Evolutionary conservation across 2,797 vertebrate species (phyloP).

Genomic region (Gymnoscopelus microlampas): DNA sequence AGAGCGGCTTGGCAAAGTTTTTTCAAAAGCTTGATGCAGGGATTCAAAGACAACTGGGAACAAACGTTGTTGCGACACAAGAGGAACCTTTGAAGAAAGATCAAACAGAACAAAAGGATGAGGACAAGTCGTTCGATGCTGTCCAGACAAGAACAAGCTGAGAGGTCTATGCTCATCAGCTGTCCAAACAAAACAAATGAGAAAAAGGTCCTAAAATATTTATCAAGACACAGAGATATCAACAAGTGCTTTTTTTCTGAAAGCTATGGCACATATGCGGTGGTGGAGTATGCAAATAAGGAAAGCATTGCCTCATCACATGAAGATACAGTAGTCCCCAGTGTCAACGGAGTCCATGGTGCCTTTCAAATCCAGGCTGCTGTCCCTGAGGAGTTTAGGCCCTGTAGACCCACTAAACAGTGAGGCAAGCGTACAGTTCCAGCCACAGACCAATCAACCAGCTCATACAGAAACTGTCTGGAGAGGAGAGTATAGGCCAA

Average conservation of each 20-base stretch:
- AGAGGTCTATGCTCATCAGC: conserved; percentile 89
- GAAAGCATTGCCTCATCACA: conserved; percentile 85
- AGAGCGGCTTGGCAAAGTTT: conserved; percentile 34
- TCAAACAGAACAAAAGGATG: conserved; percentile 52
- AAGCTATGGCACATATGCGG: conserved; percentile 86
- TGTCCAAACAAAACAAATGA: conserved; percentile 83
- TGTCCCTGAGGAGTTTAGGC: conserved; percentile 79
- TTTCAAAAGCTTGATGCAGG: conserved; percentile 38
- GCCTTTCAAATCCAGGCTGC: conserved; percentile 92
- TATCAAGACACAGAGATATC: conserved; percentile 87
- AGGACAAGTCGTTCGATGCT: conserved; percentile 77
- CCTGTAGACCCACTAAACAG: conserved; percentile 37
- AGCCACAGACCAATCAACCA: conserved; percentile 80
- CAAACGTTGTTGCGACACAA: conserved; percentile 35
- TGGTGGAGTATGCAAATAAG: conserved; percentile 89
- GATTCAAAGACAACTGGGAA: conserved; percentile 45
- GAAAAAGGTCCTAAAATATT: conserved; percentile 86
- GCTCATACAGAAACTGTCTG: conserved; percentile 83
- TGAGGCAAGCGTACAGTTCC: conserved; percentile 36
- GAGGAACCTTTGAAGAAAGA: conserved; percentile 31
- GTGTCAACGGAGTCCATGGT: conserved; percentile 76
- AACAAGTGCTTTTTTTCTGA: conserved; percentile 92
- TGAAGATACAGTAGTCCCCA: conserved; percentile 73
- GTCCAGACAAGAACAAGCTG: conserved; percentile 86
- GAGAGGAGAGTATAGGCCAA: conserved; percentile 80